A percentile compares a stretch with the other conserved stretches of the same genome.
Conservation (phyloP, 2,797 vertebrate species). For the Xiphophorus birchmanni region DNA sequence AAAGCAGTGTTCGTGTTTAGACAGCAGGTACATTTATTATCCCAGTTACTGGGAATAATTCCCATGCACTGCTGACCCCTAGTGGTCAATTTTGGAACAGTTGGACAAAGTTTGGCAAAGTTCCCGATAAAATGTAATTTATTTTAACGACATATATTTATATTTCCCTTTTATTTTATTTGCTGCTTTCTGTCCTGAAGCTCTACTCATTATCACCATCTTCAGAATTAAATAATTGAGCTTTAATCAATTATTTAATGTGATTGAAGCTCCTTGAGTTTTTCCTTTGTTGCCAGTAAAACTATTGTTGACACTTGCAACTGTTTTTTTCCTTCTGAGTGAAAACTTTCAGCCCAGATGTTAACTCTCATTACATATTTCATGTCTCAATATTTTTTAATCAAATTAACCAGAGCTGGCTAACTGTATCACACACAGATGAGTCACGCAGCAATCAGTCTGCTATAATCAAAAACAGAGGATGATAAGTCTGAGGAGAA, state of each 20-base stretch:
- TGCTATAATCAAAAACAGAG: background rate
- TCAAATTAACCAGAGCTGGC: background rate
- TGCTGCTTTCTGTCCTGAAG: background rate
- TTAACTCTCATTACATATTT: background rate
- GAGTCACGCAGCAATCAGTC: background rate
- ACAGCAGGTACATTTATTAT: background rate
- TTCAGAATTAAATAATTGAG: background rate
- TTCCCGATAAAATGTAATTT: background rate
- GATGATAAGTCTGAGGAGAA: background rate
- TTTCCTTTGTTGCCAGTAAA: background rate
- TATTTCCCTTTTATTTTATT: background rate
- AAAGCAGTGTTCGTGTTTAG: background rate
- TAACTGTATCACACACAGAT: background rate
- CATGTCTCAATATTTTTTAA: background rate
- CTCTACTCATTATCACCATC: accelerated
- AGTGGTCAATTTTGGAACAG: background rate
- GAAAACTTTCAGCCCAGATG: background rate
- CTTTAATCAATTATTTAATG: background rate
- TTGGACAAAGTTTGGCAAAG: background rate
- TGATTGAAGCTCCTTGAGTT: background rate
- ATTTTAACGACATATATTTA: background rate
- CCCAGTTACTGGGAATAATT: background rate
- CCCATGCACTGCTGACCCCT: background rate
- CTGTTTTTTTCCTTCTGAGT: background rate
- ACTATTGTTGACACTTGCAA: background rate